A percentile compares a stretch with the other conserved stretches of the same genome.
phyloP scores from a whole-genome alignment of 2,888 invertebrate genomes.

The Punctoribates punctum region DNA sequence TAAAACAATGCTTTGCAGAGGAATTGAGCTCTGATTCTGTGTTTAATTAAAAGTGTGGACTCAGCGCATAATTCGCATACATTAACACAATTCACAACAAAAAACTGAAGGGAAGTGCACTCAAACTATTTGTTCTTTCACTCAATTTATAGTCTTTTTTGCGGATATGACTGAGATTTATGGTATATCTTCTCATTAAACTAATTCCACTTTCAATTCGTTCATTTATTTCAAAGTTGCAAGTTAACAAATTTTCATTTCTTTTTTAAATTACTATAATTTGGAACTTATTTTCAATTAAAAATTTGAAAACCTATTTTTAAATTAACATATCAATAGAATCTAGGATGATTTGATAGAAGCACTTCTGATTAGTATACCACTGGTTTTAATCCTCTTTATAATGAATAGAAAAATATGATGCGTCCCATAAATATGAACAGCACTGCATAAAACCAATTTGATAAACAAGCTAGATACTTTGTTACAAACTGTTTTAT shows the following conservation, averaged over 20 bases:
- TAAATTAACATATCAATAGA: neutral
- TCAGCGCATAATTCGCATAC: neutral
- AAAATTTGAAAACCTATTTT: neutral
- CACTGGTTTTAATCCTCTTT: too few species aligned
- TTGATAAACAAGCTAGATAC: too few species aligned
- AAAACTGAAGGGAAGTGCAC: neutral
- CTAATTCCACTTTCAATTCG: neutral
- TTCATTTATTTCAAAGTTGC: neutral
- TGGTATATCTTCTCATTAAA: neutral
- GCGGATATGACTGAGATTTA: neutral
- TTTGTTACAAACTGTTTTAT: too few species aligned
- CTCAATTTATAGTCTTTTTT: neutral
- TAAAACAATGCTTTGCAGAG: neutral
- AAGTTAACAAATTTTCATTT: neutral
- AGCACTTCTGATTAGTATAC: too few species aligned
- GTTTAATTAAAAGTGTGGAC: neutral
- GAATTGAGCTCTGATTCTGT: neutral
- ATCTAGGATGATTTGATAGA: too few species aligned
- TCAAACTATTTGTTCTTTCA: neutral
- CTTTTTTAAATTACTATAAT: neutral
- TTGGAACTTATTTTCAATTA: neutral
- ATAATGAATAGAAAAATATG: too few species aligned
- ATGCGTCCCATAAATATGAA: too few species aligned
- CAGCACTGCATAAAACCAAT: too few species aligned
- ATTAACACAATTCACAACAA: neutral